Conservation (phyloP, 2,888 invertebrate species). For the Odontocolon sp. region DNA sequence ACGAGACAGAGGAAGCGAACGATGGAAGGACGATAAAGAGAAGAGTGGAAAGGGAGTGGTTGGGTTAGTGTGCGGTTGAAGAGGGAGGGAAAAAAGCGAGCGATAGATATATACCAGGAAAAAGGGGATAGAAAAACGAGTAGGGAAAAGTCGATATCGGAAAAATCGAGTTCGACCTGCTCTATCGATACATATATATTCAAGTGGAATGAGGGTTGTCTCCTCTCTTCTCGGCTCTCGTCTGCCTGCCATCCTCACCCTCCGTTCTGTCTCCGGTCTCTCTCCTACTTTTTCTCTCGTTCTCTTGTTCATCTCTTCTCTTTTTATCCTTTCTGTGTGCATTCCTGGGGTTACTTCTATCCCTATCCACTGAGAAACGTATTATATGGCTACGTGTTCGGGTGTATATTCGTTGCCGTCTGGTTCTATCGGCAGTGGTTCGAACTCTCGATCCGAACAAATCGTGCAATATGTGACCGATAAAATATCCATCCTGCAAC, state of each 20-base stretch:
- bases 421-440: constrained; percentile 4
- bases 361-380: constrained; percentile 35
- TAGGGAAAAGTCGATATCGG: constrained; percentile 75
- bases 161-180: constrained; percentile 75
- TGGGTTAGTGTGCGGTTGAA: constrained; percentile 49
- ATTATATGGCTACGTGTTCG: constrained; percentile 13
- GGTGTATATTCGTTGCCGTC: constrained; percentile 19
- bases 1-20: constrained; percentile 38
- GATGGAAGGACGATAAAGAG: constrained; percentile 25
- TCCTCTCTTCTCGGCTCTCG: constrained; percentile 59
- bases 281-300: constrained; percentile 9
- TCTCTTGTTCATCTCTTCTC: constrained; percentile 7
- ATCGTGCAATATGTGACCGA: constrained; percentile 18
- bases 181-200: constrained; percentile 23
- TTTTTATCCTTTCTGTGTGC: neutral
- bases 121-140: constrained; percentile 22
- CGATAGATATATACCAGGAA: constrained; percentile 26
- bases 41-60: constrained; percentile 42
- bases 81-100: constrained; percentile 28
- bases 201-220: constrained; percentile 24
- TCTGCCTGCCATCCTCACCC: neutral
- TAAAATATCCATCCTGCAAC: constrained; percentile 2
- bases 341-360: constrained; percentile 57
- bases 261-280: constrained; percentile 8
- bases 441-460: constrained; percentile 25